Base-by-base conservation (phyloP, 1,140 invertebrate genomes). In the Trachelipus rathkii region DNA sequence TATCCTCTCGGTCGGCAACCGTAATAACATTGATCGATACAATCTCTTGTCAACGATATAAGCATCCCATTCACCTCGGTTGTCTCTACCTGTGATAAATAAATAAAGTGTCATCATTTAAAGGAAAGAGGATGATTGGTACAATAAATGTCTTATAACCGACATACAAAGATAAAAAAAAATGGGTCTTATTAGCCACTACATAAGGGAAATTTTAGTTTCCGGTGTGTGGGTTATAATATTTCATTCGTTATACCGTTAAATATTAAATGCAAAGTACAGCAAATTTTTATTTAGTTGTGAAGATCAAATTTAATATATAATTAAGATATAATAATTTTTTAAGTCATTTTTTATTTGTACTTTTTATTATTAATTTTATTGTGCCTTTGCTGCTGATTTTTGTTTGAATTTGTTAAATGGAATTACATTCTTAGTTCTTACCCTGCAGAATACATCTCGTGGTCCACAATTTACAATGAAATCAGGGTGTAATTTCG, bases 21-120 rank as follows among this genome's bases (percentile, higher is more conserved):
- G 45, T 67, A 77, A 60, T 75, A 77, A 13, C 79, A 80, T 11
- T 53, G 33, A 53, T 80, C 76, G 7, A 74, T 80, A 70, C 79
- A 80, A 33, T 77, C 76, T 45, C 79, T 21, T n/a, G 79, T 53
- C 70, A 80, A 73, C 44, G 19, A 19, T 19, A 73, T 77, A 2
- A 80, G 73, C 44, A 80, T 68, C 8, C 79, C 79, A 13, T 80
- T 80, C 44, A 80, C 76, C 19, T 80, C 79, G 10, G 73, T 77
- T 43, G 76, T 74, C 60, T 80, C 79, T 9, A 72, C 79, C 79
- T 80, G 78, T 7, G 21, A n/a, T 0, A 11, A 10, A n/a, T n/a
- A 24, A 21, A 15, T 23, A n/a, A 73, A 10, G 74, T 15, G 2
- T 33, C 6, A 33, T 33, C 6, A 33, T 33, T 33, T 33, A 33